A percentile compares a stretch with the other conserved stretches of the same genome.
These are phyloP conservation scores for Threskiornis aethiopicus DNA, from an alignment of 2,797 vertebrate genomes.

Conservation along the genomic window DNA sequence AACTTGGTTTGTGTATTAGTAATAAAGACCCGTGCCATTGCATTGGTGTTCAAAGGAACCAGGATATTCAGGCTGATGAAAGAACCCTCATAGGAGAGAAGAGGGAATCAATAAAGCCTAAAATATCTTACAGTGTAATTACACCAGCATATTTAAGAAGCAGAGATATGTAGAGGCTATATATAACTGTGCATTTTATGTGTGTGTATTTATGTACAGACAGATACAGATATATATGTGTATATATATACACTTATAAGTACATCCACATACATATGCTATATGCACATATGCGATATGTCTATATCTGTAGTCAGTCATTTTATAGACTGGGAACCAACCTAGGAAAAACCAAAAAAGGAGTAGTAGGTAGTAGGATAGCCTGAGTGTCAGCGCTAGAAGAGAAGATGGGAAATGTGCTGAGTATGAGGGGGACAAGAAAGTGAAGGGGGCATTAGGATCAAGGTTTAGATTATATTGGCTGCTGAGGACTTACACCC, in stretches of 20 bases:
- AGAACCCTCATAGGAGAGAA: not conserved
- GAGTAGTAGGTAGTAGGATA: not conserved
- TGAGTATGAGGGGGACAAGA: too few relatives aligned
- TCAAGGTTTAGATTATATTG: not conserved
- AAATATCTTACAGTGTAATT: not conserved
- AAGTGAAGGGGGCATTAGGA: not conserved
- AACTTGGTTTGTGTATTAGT: not conserved
- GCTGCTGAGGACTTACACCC: not conserved
- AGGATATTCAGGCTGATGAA: not conserved
- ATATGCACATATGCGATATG: rapidly evolving
- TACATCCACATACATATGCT: too few relatives aligned
- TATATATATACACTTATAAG: not conserved
- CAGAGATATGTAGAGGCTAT: not conserved
- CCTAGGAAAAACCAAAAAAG: not conserved
- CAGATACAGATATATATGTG: not conserved
- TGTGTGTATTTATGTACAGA: not conserved
- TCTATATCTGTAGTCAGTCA: not conserved
- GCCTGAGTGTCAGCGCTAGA: not conserved
- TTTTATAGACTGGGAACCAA: not conserved
- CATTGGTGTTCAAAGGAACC: not conserved
- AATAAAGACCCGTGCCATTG: not conserved
- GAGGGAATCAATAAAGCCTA: not conserved
- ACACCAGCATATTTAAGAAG: not conserved
- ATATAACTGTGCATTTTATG: not conserved
- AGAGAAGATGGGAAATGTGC: too few relatives aligned